These are phyloP conservation scores for Euspilapteryx auroguttella DNA, from an alignment of 2,888 invertebrate species.

Conservation along the genomic window DNA sequence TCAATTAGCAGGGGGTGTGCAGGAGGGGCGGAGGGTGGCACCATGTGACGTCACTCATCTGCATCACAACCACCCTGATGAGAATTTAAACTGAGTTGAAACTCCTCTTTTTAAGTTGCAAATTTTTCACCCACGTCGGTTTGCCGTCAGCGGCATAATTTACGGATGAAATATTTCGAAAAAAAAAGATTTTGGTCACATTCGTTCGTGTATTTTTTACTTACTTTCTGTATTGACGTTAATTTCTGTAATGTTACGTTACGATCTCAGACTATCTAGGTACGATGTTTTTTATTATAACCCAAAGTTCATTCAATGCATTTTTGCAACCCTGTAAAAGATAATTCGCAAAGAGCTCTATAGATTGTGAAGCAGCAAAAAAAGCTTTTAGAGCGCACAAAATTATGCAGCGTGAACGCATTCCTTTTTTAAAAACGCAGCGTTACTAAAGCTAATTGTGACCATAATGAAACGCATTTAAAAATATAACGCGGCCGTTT, in stretches of 20 bases:
- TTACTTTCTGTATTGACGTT: too few relatives aligned
- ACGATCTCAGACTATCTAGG: too few relatives aligned
- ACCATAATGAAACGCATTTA: conserved; percentile 27
- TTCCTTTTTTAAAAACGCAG: conserved; percentile 21
- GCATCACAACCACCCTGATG: conserved; percentile 33
- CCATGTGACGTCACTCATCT: conserved; percentile 50
- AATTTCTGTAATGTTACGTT: too few relatives aligned
- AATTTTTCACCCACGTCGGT: conserved; percentile 25
- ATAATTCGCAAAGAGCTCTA: too few relatives aligned
- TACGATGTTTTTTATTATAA: conserved; percentile 1
- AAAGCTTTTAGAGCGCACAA: too few relatives aligned
- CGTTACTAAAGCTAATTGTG: conserved; percentile 30
- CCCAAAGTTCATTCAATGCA: conserved; percentile 4
- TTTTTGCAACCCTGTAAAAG: too few relatives aligned
- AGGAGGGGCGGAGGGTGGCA: conserved; percentile 10
- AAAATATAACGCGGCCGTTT: conserved; percentile 21
- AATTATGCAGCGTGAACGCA: conserved; percentile 58
- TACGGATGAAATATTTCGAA: background rate
- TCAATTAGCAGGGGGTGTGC: conserved; percentile 18
- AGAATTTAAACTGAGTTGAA: conserved; percentile 43
- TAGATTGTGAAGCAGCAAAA: too few relatives aligned
- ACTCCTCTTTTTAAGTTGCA: conserved; percentile 21
- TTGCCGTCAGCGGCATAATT: conserved; percentile 11
- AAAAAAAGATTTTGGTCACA: too few relatives aligned
- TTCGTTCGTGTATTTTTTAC: too few relatives aligned